Percentiles rank a stretch among this genome's conserved stretches.
Evolutionary conservation across 2,113 vertebrate genomes (phyloP).

Genomic region (Gulo gulo): DNA sequence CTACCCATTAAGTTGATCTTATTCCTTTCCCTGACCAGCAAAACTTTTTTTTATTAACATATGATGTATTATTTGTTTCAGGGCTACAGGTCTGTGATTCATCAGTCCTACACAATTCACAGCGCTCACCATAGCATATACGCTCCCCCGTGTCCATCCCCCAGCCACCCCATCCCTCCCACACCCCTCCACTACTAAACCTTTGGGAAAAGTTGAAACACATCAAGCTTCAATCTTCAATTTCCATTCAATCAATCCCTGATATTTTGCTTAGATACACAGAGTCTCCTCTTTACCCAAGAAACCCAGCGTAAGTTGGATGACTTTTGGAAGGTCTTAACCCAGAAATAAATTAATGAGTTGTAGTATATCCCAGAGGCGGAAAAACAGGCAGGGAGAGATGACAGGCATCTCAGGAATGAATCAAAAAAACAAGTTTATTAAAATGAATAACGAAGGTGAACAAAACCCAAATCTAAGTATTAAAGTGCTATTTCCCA

Average conservation of each 20-base stretch:
- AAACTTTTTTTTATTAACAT: neutral
- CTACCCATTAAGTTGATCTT: neutral
- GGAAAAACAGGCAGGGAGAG: neutral
- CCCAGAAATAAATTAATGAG: neutral
- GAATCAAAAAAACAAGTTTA: neutral
- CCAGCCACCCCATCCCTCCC: no score
- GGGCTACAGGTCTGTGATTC: no score
- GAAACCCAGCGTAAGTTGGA: neutral
- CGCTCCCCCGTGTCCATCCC: no score
- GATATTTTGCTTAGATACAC: neutral
- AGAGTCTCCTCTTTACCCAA: neutral
- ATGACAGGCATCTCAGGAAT: neutral
- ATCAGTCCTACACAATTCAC: no score
- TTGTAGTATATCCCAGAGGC: neutral
- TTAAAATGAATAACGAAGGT: neutral
- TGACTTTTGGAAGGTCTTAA: neutral
- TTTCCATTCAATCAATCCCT: neutral
- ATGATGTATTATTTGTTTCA: no score
- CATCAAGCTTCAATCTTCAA: neutral
- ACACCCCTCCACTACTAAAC: neutral
- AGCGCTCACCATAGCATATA: no score
- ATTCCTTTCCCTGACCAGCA: neutral
- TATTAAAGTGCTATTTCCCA: neutral
- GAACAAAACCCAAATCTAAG: conserved; percentile 4
- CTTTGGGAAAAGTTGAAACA: neutral